phyloP scores from a whole-genome alignment of 30 jellyfish, hydroid and myxozoan species.

The Clytia hemisphaerica region DNA sequence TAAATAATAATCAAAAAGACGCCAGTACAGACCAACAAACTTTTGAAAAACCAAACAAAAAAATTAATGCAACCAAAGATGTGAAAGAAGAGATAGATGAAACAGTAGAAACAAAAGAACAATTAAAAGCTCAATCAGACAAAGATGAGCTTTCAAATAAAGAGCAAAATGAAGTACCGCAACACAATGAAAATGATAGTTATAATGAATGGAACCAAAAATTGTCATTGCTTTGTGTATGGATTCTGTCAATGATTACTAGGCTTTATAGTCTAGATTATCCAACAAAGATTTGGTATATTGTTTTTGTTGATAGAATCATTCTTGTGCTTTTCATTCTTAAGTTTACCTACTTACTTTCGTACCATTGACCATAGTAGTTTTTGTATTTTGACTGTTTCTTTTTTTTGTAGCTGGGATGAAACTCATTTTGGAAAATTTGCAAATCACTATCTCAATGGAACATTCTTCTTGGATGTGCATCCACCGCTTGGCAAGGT shows the following conservation, averaged over 20 bases:
- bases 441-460: slow-evolving; percentile 91
- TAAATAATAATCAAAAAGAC: neutral
- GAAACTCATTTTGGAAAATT: slow-evolving; percentile 98
- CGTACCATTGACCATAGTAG: neutral
- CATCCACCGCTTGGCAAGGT: slow-evolving; percentile 99
- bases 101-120: slow-evolving; percentile 1
- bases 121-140: neutral
- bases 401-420: slow-evolving; percentile 80
- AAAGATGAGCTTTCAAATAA: neutral
- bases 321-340: neutral
- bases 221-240: no score
- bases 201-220: neutral
- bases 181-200: neutral
- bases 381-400: no score
- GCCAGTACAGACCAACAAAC: slow-evolving; percentile 1
- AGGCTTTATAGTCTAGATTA: slow-evolving; percentile 53
- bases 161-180: neutral
- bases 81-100: neutral
- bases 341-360: neutral
- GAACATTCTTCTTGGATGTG: slow-evolving; percentile 94
- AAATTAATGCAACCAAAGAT: slow-evolving; percentile 1
- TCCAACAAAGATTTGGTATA: slow-evolving; percentile 89
- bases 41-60: neutral
- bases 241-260: slow-evolving; percentile 43
- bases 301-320: neutral